Conservation (phyloP, 2,797 vertebrate species). For the Pempheris klunzingeri region DNA sequence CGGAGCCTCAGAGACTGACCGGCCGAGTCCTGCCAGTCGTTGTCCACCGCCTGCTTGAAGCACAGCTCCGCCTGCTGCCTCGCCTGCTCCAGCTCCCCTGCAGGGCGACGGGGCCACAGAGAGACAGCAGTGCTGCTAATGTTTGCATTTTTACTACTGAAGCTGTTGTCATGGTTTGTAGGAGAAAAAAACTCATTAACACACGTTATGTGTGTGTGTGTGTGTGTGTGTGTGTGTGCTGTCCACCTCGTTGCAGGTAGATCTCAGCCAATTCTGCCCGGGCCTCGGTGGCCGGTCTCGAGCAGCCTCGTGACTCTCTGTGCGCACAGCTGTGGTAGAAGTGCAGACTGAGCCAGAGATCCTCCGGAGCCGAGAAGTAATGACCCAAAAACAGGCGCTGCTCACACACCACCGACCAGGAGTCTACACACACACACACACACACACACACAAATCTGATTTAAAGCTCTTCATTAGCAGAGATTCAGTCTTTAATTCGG, state of each 20-base stretch:
- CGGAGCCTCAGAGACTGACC: slow-evolving; percentile 34
- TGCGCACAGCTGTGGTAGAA: slow-evolving; percentile 72
- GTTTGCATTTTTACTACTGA: neutral
- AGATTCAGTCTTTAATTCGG: neutral
- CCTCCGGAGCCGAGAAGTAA: slow-evolving; percentile 68
- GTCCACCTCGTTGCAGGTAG: slow-evolving; percentile 72
- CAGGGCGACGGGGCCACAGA: neutral
- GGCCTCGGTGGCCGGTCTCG: slow-evolving; percentile 64
- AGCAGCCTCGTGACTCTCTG: slow-evolving; percentile 18
- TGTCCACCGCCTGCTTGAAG: neutral
- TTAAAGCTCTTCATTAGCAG: neutral
- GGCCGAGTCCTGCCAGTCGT: slow-evolving; percentile 42
- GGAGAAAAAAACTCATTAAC: too few relatives aligned
- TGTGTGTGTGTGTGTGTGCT: neutral
- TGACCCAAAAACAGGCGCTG: slow-evolving; percentile 64
- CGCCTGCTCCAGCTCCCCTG: slow-evolving; percentile 63
- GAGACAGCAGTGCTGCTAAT: too few relatives aligned
- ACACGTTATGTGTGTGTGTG: neutral
- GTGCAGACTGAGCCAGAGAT: slow-evolving; percentile 73
- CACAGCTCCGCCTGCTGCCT: slow-evolving; percentile 54
- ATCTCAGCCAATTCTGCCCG: slow-evolving; percentile 61
- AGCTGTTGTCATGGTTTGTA: too few relatives aligned
- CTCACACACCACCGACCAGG: slow-evolving; percentile 64
- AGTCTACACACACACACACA: slow-evolving; percentile 47
- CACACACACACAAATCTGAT: slow-evolving; percentile 10